Evolutionary conservation across 2,888 invertebrate species (phyloP), one percentile per base, ranked within the genome.

Genomic region (Dyspetes luteomarginatus): DNA sequence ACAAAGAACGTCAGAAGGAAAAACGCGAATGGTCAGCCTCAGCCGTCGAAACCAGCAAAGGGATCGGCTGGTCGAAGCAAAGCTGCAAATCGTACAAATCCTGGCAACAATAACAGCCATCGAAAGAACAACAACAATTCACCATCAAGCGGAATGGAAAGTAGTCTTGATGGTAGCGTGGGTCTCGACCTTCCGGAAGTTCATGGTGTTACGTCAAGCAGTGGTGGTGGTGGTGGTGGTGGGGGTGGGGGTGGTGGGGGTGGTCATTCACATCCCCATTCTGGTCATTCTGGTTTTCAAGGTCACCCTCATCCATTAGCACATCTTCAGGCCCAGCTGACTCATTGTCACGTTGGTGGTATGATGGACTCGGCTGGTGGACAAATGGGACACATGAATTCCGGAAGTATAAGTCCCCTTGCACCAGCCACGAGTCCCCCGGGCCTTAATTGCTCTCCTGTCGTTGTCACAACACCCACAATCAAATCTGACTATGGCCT

Each of bases 401-500:
- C 92, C 75, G 91, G 90, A 48, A 92, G 85, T 77, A 90, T 92
- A 82, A 92, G 91, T 83, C 92, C 92, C 17, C 85, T 92, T 43
- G 90, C 90, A n/a, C 92, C 92, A 0, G 89, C 92, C 4, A 85
- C 85, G 5, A 91, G 90, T 85, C 91, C 91, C n/a, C 87, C 91
- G 4, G 90, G 89, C 56, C 73, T 83, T 22, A 78, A 56, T 55
- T 74, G 78, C n/a, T 68, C 77, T 9, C 75, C 81, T 5, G 72
- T 69, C 4, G 64, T 79, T 15, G 81, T 75, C 41, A 41, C 82
- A 85, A 93, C 94, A 85, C 93, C 95, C 82, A 93, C 95, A 89
- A 96, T 97, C 89, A 97, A 97, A 93, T 96, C 97, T 86, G 97
- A 97, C 93, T 97, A 97, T 91, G 97, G 96, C 92, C 94, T 97